These are phyloP conservation scores for Drosophila kanekoi DNA, from an alignment of 2,888 invertebrate species.

Conservation along the genomic window DNA sequence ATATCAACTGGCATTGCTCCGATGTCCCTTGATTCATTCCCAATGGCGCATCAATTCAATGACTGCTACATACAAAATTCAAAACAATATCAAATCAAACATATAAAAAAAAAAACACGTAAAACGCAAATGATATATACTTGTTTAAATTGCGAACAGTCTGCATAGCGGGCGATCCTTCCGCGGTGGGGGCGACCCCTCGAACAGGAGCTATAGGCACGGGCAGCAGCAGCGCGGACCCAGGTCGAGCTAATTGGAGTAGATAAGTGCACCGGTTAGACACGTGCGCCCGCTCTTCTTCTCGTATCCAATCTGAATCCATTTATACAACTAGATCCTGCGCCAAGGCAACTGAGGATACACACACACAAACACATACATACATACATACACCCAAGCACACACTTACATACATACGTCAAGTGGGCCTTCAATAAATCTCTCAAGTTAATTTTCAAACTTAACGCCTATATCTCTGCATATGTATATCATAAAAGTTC, in stretches of 20 bases:
- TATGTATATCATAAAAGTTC: conserved; percentile 11
- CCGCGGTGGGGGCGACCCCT: conserved; percentile 46
- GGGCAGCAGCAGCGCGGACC: conserved; percentile 51
- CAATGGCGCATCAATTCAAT: conserved; percentile 26
- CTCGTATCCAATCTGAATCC: conserved; percentile 11
- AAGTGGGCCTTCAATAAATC: conserved; percentile 6
- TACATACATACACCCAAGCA: too few species aligned
- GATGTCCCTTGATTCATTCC: conserved; percentile 15
- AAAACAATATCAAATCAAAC: conserved; percentile 2
- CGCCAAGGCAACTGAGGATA: conserved; percentile 28
- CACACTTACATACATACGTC: neutral
- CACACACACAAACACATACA: neutral
- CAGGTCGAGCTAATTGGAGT: conserved; percentile 33
- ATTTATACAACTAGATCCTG: conserved; percentile 16
- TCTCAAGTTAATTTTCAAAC: conserved; percentile 1
- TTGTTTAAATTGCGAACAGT: conserved; percentile 25
- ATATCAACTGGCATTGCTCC: conserved; percentile 22
- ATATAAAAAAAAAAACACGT: conserved; percentile 1
- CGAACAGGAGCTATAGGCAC: conserved; percentile 57
- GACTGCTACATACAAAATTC: conserved; percentile 28
- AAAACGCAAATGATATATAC: conserved; percentile 1
- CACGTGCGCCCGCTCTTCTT: conserved; percentile 14
- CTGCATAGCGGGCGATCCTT: conserved; percentile 41
- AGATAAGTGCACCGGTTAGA: conserved; percentile 16
- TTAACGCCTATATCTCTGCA: conserved; percentile 12